Evolutionary conservation across 2,888 invertebrate species (phyloP), one percentile per base, ranked within the genome.

Genomic region (Euplexia lucipara): DNA sequence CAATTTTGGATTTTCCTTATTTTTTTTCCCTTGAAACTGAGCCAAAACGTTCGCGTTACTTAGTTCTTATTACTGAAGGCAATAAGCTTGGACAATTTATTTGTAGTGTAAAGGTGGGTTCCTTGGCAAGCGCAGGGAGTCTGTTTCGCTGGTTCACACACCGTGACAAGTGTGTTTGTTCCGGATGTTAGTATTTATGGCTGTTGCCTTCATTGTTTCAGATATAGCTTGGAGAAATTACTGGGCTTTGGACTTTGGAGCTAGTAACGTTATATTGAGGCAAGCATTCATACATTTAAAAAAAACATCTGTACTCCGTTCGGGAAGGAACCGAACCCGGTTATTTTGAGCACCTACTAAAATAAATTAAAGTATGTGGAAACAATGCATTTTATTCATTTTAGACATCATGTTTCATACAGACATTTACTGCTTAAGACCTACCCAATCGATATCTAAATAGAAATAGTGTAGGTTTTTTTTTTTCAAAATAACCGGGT

Each of bases 151-250:
- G 73, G 62, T 56, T 52, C 65, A 64, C 73, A 68, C 30, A 57
- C 70, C 65, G 69, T 69, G 79, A 83, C 72, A 73, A 75, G 79
- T 81, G 74, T 74, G 82, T 80, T 77, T 74, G 80, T 79, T 78
- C 66, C 75, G 78, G 74, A 75, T 77, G 72, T 69, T 70, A 39
- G 72, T 82, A 80, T 77, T 82, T 83, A 80, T 75, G 75, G 65
- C 56, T 49, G 62, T 64, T 59, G 64, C 68, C 53, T 51, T 70
- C 60, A 54, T 61, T 66, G 67, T 75, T 66, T 61, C 70, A 63
- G 61, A 68, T 54, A 57, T 61, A 42, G 45, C 56, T 47, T 39
- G 39, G 51, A 72, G 51, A 42, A 58, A 62, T 62, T 59, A 39
- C 48, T 41, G 32, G 37, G 14, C 34, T 47, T 54, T 34, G 30